phyloP scores from a whole-genome alignment of 2,797 vertebrate species.

The Propithecus perrieri region DNA sequence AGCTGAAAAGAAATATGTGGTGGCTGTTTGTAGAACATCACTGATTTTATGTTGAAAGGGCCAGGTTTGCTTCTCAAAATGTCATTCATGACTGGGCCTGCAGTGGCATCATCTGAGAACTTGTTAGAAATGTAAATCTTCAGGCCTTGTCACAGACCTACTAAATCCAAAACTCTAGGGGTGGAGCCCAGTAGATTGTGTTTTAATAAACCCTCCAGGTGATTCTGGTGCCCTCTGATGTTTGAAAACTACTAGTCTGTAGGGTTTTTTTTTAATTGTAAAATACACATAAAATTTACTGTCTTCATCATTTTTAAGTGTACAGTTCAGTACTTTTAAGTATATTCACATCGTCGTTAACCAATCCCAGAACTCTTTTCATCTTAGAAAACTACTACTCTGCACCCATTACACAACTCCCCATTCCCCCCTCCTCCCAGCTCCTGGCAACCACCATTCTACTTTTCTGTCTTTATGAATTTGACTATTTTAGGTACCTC shows the following conservation, averaged over 20 bases:
- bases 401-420: not conserved
- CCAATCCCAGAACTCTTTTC: not conserved
- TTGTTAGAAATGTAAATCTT: not conserved
- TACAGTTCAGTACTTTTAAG: not conserved
- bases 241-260: conserved; percentile 8
- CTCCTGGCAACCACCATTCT: not conserved
- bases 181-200: not conserved
- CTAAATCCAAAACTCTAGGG: not conserved
- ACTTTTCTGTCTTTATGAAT: not conserved
- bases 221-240: not conserved
- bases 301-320: not conserved
- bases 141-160: not conserved
- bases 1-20: not conserved
- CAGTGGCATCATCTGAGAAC: not conserved
- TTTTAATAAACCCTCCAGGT: not conserved
- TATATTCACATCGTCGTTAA: not conserved
- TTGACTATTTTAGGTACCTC: not conserved
- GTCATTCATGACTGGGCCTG: not conserved
- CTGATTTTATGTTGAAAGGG: not conserved
- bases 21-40: not conserved
- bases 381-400: not conserved
- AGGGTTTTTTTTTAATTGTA: not conserved
- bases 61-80: not conserved
- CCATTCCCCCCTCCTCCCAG: not conserved
- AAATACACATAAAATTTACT: not conserved